A percentile compares a stretch with the other conserved stretches of the same genome.
Conservation (phyloP, 1,140 invertebrate species). For the Eurosta solidaginis region DNA sequence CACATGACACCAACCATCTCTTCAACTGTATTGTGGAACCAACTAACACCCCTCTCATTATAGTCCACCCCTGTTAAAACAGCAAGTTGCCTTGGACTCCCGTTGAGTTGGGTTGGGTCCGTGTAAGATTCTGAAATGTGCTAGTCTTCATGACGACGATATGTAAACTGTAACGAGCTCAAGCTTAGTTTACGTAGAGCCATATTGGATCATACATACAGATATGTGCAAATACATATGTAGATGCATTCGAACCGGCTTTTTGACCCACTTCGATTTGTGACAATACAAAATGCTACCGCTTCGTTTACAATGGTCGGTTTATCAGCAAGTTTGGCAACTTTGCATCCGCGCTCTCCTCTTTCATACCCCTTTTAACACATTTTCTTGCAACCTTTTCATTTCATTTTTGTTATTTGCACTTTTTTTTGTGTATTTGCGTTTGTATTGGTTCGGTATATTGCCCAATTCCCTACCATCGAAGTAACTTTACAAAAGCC, state of each 20-base stretch:
- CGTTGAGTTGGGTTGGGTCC: too few species aligned
- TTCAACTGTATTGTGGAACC: too few species aligned
- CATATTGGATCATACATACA: too few species aligned
- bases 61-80: too few species aligned
- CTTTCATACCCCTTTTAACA: not conserved
- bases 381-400: not conserved
- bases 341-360: not conserved
- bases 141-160: too few species aligned
- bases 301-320: not conserved
- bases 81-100: too few species aligned
- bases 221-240: not conserved
- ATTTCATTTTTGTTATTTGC: not conserved
- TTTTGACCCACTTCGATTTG: constrained; percentile 12
- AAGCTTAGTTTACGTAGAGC: too few species aligned
- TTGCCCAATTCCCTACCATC: not conserved
- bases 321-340: not conserved
- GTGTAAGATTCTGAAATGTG: too few species aligned
- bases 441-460: not conserved
- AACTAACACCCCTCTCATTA: too few species aligned
- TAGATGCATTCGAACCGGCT: not conserved
- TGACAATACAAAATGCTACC: not conserved
- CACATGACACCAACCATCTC: too few species aligned
- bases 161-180: too few species aligned
- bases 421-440: not conserved
- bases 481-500: not conserved